Base-by-base conservation (phyloP, 2,888 invertebrate genomes). In the Tachina fera region DNA sequence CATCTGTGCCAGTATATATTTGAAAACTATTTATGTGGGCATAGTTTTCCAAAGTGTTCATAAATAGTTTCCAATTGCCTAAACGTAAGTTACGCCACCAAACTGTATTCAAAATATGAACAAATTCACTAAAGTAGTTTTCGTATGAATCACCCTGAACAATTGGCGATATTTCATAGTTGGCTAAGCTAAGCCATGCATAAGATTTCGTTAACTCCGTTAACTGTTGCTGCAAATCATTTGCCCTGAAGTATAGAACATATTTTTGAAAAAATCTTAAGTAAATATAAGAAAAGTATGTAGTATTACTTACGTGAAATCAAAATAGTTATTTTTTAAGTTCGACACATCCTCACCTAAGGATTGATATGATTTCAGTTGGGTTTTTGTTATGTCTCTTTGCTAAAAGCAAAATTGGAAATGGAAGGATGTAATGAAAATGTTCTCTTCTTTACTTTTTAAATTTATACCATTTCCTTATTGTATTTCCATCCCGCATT, bases 81-180 rank as follows among this genome's bases (percentile, higher is more conserved):
- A 87, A 14, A 47, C 87, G 87, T 39, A 85, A 58, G 60, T 87
- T 83, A 13, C 45, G 83, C 87, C 87, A 87, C 87, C 87, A 87
- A 56, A 87, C 65, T 41, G 65, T 86, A 31, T 83, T 78, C 19
- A 87, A 75, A 13, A 83, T 60, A 43, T 77, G 47, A 0, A 10
- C 13, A 67, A 76, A 87, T 70, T 74, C 80, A 4, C n/a, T 31
- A 1, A 83, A 83, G 53, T 72, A 78, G 9, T 70, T 41, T 9
- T 5, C n/a, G 22, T 53, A 61, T 1, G 60, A 61, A 11, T 61
- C n/a, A 10, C 67, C 74, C 67, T 84, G 83, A 1, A 84, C 68
- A 61, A 84, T 67, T 11, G 68, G n/a, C 0, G 78, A 68, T 0
- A 68, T n/a, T 61, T 84, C 72, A 16, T 74, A 84, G 14, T 60